Base-by-base conservation (phyloP, 1,140 invertebrate species). In the Listronotus oregonensis region DNA sequence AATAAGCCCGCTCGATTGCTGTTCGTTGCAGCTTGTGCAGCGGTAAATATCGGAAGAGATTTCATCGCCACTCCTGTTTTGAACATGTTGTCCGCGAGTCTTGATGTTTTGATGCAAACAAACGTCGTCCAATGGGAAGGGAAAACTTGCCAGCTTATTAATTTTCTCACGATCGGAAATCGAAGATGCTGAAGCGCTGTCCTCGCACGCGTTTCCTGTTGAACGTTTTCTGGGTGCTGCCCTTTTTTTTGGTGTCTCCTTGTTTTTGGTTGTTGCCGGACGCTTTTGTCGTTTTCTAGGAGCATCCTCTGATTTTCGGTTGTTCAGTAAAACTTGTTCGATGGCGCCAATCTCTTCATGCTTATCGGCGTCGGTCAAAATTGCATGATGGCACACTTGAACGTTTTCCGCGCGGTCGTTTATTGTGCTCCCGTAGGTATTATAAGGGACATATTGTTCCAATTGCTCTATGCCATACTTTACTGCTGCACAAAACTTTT, bases 101-200 rank as follows among this genome's bases (percentile, higher is more conserved):
- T 39, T 39, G 37, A 39, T 39, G 37, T 39, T 39, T 39, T 39
- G 37, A 39, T 39, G 37, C 37, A 39, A 39, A 39, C 37, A 39
- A 39, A 39, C 37, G 37, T 39, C 37, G 37, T 39, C 37, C 37
- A 39, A 39, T 39, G 37, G 37, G 37, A 39, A 39, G 7, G 37
- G 37, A 39, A 39, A 39, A 39, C 37, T 39, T 39, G 37, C 37
- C 37, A 39, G 37, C 37, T 39, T 39, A 39, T 39, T 39, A 39
- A 39, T 39, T 39, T 39, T 39, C 37, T 39, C 37, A 39, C 37
- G 37, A 39, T 39, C 37, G 37, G 37, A 39, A 39, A 39, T 39
- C 37, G 37, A 39, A 39, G 37, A 39, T 39, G 37, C 37, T 39
- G 37, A 39, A 39, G 37, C 37, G 37, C 37, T 39, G 37, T 39